phyloP scores from a whole-genome alignment of 2,113 vertebrate species.

The human (Homo sapiens) region GRCh38 chr7:28682501-28683000 shows the following conservation, averaged over 20 bases:
- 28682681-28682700: not conserved
- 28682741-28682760: not conserved
- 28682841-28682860: slow-evolving; percentile 61
- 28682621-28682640: slow-evolving; percentile 84
- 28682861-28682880: slow-evolving; percentile 72
- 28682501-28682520: slow-evolving; percentile 88
- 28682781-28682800: not conserved
- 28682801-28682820: not conserved
- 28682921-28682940: slow-evolving; percentile 77
- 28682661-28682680: slow-evolving; percentile 78
- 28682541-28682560: slow-evolving; percentile 91
- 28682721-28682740: not conserved
- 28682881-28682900: slow-evolving; percentile 71
- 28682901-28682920: slow-evolving; percentile 74
- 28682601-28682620: slow-evolving; percentile 85
- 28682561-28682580: slow-evolving; percentile 87
- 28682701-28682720: slow-evolving; percentile 4
- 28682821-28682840: slow-evolving; percentile 36
- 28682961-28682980: slow-evolving; percentile 84
- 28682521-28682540: slow-evolving; percentile 89
- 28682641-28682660: slow-evolving; percentile 74
- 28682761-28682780: slow-evolving; percentile 44
- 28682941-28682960: slow-evolving; percentile 76
- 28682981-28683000: slow-evolving; percentile 85
- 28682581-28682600: slow-evolving; percentile 79